phyloP scores from a whole-genome alignment of 2,888 invertebrate genomes.

The Athalia cordata region DNA sequence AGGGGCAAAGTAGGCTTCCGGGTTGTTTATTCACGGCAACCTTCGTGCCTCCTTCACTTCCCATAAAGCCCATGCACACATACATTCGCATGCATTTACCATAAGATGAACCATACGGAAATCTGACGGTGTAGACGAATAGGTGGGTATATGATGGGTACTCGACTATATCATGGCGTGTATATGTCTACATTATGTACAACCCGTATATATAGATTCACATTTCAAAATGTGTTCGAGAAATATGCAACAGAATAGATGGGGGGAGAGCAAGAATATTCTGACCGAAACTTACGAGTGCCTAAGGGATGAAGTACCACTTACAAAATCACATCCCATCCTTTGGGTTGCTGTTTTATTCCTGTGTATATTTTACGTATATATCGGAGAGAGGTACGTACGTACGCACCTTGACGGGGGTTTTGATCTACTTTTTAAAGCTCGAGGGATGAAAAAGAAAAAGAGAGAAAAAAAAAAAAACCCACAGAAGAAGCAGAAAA shows the following conservation, averaged over 20 bases:
- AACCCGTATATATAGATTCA: neutral
- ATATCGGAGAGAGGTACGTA: no score
- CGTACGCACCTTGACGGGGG: no score
- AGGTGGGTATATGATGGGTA: no score
- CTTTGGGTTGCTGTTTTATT: no score
- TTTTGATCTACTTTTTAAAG: no score
- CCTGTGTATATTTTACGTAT: no score
- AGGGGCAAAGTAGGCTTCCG: slow-evolving; percentile 37
- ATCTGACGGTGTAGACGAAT: no score
- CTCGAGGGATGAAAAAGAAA: no score
- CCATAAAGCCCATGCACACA: slow-evolving; percentile 21
- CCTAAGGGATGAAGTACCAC: slow-evolving; percentile 4
- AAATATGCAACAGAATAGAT: neutral
- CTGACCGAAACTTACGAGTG: slow-evolving; percentile 19
- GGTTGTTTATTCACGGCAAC: slow-evolving; percentile 40
- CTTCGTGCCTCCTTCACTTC: slow-evolving; percentile 21
- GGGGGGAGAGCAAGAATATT: neutral
- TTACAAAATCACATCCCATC: slow-evolving; percentile 16
- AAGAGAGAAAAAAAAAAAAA: no score
- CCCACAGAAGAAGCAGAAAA: no score
- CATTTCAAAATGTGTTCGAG: neutral
- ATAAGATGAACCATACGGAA: no score
- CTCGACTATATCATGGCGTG: neutral
- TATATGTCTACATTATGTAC: neutral
- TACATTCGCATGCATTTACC: neutral